phyloP scores from a whole-genome alignment of 2,797 vertebrate genomes.

The Onychomys torridus region DNA sequence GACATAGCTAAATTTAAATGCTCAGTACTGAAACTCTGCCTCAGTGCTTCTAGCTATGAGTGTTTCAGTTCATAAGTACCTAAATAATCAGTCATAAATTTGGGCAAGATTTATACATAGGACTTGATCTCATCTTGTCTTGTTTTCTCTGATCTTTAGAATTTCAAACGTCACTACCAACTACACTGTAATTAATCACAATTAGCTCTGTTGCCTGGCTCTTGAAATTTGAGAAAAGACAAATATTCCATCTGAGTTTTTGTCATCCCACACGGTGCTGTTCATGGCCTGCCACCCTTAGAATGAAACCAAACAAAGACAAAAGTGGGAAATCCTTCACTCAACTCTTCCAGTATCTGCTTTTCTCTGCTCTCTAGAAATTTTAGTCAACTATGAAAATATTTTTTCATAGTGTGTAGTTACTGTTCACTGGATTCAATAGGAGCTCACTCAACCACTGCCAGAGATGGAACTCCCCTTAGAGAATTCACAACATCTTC shows the following conservation, averaged over 20 bases:
- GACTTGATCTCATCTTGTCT: neutral
- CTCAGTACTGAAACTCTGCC: neutral
- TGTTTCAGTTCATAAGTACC: neutral
- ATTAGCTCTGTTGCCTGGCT: neutral
- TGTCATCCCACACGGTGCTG: neutral
- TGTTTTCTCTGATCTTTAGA: neutral
- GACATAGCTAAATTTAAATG: neutral
- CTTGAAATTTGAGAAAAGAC: neutral
- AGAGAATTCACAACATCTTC: neutral
- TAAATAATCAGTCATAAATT: neutral
- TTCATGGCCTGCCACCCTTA: neutral
- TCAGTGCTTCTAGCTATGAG: neutral
- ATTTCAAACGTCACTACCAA: neutral
- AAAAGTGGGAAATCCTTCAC: neutral
- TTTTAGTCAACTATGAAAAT: neutral
- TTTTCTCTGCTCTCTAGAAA: neutral
- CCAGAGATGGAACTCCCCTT: neutral
- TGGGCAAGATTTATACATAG: neutral
- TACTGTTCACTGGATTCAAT: neutral
- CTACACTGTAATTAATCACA: neutral
- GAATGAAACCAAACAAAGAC: neutral
- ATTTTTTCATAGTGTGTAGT: neutral
- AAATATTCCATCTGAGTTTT: neutral
- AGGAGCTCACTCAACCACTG: neutral
- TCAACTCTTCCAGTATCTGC: neutral